Percentiles rank a stretch among this genome's conserved stretches.
phyloP scores from a whole-genome alignment of 2,113 vertebrate genomes.

The Chionis minor region DNA sequence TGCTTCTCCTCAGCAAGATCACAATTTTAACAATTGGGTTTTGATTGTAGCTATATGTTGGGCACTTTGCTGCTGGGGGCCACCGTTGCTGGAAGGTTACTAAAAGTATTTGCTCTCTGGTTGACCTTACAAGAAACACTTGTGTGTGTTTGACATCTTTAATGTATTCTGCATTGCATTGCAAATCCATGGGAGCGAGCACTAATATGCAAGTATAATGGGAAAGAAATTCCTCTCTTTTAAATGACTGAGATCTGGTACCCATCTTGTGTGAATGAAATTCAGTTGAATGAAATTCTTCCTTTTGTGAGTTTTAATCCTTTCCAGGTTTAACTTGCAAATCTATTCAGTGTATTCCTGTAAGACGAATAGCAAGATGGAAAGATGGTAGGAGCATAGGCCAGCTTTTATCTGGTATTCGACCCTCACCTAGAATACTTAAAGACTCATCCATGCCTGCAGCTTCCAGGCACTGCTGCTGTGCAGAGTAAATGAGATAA shows the following conservation, averaged over 20 bases:
- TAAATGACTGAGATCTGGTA: slow-evolving; percentile 34
- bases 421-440: background rate
- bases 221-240: slow-evolving; percentile 39
- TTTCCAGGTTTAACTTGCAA: slow-evolving; percentile 9
- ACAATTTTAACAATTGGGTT: background rate
- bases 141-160: background rate
- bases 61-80: background rate
- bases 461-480: background rate
- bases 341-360: background rate
- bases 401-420: background rate
- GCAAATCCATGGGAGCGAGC: background rate
- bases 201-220: slow-evolving; percentile 44
- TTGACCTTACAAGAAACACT: background rate
- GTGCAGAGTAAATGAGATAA: background rate
- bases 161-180: slow-evolving; percentile 38
- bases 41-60: background rate
- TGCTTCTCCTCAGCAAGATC: background rate
- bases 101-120: background rate
- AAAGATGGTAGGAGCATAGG: background rate
- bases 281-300: background rate
- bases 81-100: background rate
- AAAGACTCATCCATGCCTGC: background rate
- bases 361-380: background rate
- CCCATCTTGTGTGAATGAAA: slow-evolving; percentile 35
- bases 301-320: slow-evolving; percentile 6